phyloP scores from a whole-genome alignment of 2,113 vertebrate genomes.

The Apodemus speciosus region DNA sequence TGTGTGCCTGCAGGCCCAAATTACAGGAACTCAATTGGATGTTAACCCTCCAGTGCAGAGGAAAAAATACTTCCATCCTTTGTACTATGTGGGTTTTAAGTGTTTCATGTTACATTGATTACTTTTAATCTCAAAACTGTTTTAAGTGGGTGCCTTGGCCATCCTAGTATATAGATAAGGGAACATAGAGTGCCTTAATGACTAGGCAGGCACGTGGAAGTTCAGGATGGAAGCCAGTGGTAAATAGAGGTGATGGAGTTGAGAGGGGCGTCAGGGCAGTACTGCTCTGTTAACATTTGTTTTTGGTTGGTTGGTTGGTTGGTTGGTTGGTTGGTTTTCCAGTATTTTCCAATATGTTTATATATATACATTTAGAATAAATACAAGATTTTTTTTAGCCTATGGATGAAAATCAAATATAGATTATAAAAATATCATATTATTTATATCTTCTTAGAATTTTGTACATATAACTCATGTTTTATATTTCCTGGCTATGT shows the following conservation, averaged over 20 bases:
- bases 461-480: neutral
- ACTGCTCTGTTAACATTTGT: neutral
- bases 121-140: neutral
- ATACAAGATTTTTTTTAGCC: neutral
- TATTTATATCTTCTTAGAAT: neutral
- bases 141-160: neutral
- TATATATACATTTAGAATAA: neutral
- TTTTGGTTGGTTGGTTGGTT: no score
- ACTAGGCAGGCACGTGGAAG: no score
- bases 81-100: neutral
- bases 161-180: neutral
- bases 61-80: neutral
- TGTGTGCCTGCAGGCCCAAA: no score
- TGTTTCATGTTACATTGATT: neutral
- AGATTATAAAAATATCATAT: neutral
- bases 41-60: no score
- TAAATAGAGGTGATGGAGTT: no score
- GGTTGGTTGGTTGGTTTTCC: neutral
- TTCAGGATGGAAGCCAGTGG: neutral
- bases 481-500: neutral
- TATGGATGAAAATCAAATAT: neutral
- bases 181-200: neutral
- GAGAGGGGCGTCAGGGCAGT: rapidly evolving
- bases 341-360: neutral
- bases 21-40: neutral